Evolutionary conservation across 2,113 vertebrate genomes (phyloP), one percentile per base, ranked within the genome.

Genomic region (Lepidothrix coronata): DNA sequence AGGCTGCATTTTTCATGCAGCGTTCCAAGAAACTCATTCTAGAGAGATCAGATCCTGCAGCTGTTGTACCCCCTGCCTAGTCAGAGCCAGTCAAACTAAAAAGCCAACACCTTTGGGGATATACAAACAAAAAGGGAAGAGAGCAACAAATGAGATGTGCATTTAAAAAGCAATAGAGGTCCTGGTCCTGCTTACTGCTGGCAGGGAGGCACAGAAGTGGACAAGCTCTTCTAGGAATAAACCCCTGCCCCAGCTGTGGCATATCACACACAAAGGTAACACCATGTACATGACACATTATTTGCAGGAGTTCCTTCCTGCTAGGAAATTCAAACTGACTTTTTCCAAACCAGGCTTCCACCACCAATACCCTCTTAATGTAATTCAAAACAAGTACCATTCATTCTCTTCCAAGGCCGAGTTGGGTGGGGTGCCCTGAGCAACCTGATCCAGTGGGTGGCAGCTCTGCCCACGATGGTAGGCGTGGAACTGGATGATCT

Each of bases 11-110:
- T 93, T 76, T 90, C 71, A 73, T 1, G 0, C 33, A n/a, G 51
- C 3, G 1, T 61, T 88, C 92, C 63, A 73, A 85, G 57, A 41
- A 85, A 48, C 37, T 77, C 71, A 66, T 94, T 94, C 80, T 91
- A 72, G 74, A 49, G 73, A 79, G 80, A 95, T 76, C 84, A 84
- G 70, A 39, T 16, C 41, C 44, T 78, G 80, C 80, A 96, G 93
- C 88, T 94, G 86, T 83, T 65, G 19, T 5, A 89, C 3, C 21
- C 8, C 16, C 67, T 71, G 51, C 31, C 39, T 65, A 57, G 39
- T 67, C 76, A 66, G 43, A 67, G 74, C 37, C 52, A 87, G 39
- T 5, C 0, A 5, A 84, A 41, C 61, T 46, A 39, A 28, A 77
- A 79, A 93, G 70, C 13, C 37, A 89, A 37, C 22, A 27, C 16